Evolutionary conservation across 1,140 invertebrate genomes (phyloP).

Genomic region (Drepana arcuata): DNA sequence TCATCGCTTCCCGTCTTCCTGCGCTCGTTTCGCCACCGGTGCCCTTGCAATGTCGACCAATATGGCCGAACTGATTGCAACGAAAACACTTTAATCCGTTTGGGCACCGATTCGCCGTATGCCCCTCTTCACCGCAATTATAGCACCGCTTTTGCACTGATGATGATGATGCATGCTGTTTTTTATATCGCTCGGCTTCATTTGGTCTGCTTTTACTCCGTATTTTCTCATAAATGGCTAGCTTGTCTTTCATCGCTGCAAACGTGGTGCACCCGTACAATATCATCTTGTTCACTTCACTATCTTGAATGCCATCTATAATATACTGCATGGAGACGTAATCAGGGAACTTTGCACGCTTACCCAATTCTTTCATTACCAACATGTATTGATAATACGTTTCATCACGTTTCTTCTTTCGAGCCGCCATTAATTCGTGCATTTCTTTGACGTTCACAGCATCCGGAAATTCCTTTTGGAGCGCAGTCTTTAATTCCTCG

Average conservation of each 20-base stretch:
- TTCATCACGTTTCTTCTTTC: conserved; percentile 11
- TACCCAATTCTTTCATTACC: conserved; percentile 16
- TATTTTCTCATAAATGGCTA: conserved; percentile 2
- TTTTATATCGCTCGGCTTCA: neutral
- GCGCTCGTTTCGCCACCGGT: too few relatives aligned
- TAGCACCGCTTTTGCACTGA: neutral
- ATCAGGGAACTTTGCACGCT: conserved; percentile 16
- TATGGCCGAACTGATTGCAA: too few relatives aligned
- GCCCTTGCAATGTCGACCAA: too few relatives aligned
- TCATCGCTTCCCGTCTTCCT: too few relatives aligned
- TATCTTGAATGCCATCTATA: conserved; percentile 14
- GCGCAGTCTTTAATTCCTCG: conserved; percentile 12
- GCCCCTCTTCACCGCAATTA: neutral
- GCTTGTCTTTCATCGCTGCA: conserved; percentile 7
- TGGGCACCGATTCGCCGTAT: neutral
- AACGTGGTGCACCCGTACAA: conserved; percentile 14
- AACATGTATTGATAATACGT: conserved; percentile 16
- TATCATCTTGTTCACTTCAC: conserved; percentile 9
- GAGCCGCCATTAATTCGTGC: conserved; percentile 15
- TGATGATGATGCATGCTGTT: neutral
- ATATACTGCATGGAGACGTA: conserved; percentile 22
- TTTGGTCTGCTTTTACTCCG: neutral
- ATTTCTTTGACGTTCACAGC: conserved; percentile 12
- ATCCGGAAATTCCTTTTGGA: conserved; percentile 17
- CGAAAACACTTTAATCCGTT: neutral